phyloP scores from a whole-genome alignment of 2,113 vertebrate genomes.

The Paramisgurnus dabryanus region DNA sequence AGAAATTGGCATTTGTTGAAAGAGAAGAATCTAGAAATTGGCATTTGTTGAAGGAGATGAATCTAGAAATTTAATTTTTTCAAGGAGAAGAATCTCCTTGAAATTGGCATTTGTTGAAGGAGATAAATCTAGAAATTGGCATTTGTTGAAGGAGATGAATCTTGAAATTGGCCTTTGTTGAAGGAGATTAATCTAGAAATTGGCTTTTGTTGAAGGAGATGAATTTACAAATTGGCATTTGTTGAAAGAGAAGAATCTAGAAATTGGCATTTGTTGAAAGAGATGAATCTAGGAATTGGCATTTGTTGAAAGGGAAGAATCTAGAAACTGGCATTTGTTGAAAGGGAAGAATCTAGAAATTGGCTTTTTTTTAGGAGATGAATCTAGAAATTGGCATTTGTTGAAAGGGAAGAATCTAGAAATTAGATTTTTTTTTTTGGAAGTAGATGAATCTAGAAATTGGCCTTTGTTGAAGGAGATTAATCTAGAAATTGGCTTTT shows the following conservation, averaged over 20 bases:
- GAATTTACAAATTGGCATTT: neutral
- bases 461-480: neutral
- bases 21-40: too few relatives aligned
- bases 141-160: neutral
- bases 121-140: too few relatives aligned
- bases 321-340: too few relatives aligned
- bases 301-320: too few relatives aligned
- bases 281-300: too few relatives aligned
- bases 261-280: neutral
- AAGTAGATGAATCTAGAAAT: neutral
- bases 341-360: neutral
- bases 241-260: neutral
- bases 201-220: neutral
- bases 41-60: too few relatives aligned
- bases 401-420: too few relatives aligned
- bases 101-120: too few relatives aligned
- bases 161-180: neutral
- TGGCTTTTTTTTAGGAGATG: neutral
- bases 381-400: too few relatives aligned
- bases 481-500: neutral
- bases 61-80: too few relatives aligned
- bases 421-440: neutral
- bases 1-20: neutral
- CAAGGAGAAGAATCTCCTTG: too few relatives aligned
- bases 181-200: neutral